Evolutionary conservation across 2,113 vertebrate genomes (phyloP), one percentile per base, ranked within the genome.

Genomic region (Quiscalus mexicanus): DNA sequence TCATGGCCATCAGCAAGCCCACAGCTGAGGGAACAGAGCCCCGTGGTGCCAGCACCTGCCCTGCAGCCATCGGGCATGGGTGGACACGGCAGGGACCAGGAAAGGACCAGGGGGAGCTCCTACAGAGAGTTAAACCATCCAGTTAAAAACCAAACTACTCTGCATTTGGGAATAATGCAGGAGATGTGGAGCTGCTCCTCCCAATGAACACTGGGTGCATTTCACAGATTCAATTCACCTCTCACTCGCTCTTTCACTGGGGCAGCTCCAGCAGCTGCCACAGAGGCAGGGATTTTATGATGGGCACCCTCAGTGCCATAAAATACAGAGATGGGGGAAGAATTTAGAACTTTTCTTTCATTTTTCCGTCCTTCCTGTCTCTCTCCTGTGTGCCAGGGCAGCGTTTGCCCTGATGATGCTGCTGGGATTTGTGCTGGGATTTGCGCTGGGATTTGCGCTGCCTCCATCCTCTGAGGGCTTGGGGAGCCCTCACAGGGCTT

Each of bases 381-480:
- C 42, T 25, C 50, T 12, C 7, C 31, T 23, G 19, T 3, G 25
- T 0, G 3, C 50, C 30, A 30, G 28, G 41, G 27, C 41, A 35
- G 33, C 1, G 2, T 33, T 39, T 23, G 11, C 21, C 49, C 44
- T 9, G 15, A 0, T 0, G 3, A 0, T 55, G 41, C 33, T 65
- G 67, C 28, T 23, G 56, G 30, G n/a, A 27, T 63, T n/a, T 41
- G 33, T 2, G 0, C 7, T 3, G 45, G 45, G 47, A 49, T n/a
- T 59, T 41, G 33, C 1, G 0, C 7, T 3, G 45, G 45, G 47
- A 49, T n/a, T 59, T 53, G n/a, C 33, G 65, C 28, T 78, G 31
- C n/a, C 39, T 8, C 8, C 23, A 2, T 19, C 9, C 21, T 59
- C 45, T 0, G 3, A 44, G 33, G 31, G 31, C 18, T 42, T 6